phyloP scores from a whole-genome alignment of 2,113 vertebrate genomes.

The Melanotaenia duboulayi region DNA sequence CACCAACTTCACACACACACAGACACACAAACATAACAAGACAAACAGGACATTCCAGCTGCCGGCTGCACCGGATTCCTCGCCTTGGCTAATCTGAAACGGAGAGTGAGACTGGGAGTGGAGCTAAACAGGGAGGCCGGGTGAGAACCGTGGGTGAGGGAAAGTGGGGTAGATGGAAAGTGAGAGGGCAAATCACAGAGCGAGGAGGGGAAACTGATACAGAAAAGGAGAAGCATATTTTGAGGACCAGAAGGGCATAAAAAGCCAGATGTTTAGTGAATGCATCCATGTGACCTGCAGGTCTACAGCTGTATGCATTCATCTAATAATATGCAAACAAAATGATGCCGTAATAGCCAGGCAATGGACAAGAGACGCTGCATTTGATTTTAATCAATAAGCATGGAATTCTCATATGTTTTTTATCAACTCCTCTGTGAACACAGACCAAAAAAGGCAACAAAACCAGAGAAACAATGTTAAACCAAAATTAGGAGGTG shows the following conservation, averaged over 20 bases:
- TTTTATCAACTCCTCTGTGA: neutral
- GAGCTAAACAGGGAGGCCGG: conserved; percentile 57
- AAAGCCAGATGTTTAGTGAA: conserved; percentile 2
- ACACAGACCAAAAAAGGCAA: neutral
- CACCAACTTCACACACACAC: conserved; percentile 71
- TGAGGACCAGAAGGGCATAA: neutral
- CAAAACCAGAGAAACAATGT: neutral
- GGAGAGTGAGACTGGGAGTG: conserved; percentile 79
- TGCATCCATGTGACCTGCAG: neutral
- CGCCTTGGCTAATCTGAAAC: conserved; percentile 80
- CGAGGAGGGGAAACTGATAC: conserved; percentile 37
- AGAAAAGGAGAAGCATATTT: neutral
- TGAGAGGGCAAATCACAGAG: conserved; percentile 30
- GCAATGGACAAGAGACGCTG: neutral
- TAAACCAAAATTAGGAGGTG: neutral
- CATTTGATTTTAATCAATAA: neutral
- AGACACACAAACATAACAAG: conserved; percentile 76
- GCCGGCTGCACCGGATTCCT: conserved; percentile 84
- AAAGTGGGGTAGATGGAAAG: conserved; percentile 45
- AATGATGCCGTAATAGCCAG: neutral
- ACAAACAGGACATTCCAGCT: conserved; percentile 89
- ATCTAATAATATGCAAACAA: neutral
- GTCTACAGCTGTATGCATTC: neutral
- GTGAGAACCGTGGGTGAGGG: conserved; percentile 56
- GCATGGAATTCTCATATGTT: no score